Evolutionary conservation across 1,140 invertebrate species (phyloP).

Genomic region (Chironomus striatipennis): DNA sequence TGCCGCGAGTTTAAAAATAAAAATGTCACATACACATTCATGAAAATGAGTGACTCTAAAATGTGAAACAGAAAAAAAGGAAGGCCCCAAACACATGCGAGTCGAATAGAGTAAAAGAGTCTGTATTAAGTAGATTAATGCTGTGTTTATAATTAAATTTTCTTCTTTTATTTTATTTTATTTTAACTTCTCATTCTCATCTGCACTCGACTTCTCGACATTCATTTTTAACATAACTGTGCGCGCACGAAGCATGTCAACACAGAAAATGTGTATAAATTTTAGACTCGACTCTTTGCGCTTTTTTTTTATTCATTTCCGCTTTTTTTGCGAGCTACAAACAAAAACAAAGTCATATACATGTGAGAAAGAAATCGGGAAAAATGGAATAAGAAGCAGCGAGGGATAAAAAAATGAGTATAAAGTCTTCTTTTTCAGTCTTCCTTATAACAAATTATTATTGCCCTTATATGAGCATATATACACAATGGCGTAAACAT

Average conservation of each 20-base stretch:
- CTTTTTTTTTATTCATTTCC: slow-evolving; percentile 7
- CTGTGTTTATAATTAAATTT: slow-evolving; percentile 21
- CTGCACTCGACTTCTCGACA: background rate
- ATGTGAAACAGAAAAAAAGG: background rate
- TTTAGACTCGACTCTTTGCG: background rate
- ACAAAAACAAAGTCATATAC: background rate
- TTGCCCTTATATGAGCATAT: too few species aligned
- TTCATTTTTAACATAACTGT: background rate
- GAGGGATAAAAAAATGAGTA: too few species aligned
- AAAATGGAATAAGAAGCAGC: too few species aligned
- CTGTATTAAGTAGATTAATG: slow-evolving; percentile 22
- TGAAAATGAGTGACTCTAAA: background rate
- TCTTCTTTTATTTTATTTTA: background rate
- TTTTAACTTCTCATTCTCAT: slow-evolving; percentile 14
- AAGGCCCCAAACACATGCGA: background rate
- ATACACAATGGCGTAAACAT: too few species aligned
- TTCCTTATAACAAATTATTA: too few species aligned
- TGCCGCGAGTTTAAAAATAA: slow-evolving; percentile 20
- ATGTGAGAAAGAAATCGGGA: too few species aligned
- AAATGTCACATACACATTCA: slow-evolving; percentile 18
- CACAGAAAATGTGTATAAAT: background rate
- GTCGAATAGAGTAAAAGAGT: background rate
- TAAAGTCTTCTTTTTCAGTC: too few species aligned
- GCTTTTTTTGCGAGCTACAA: background rate
- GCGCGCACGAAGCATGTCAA: background rate